A percentile compares a stretch with the other conserved stretches of the same genome.
Evolutionary conservation across 2,888 invertebrate species (phyloP).

Genomic region (Cylloceria caligata): DNA sequence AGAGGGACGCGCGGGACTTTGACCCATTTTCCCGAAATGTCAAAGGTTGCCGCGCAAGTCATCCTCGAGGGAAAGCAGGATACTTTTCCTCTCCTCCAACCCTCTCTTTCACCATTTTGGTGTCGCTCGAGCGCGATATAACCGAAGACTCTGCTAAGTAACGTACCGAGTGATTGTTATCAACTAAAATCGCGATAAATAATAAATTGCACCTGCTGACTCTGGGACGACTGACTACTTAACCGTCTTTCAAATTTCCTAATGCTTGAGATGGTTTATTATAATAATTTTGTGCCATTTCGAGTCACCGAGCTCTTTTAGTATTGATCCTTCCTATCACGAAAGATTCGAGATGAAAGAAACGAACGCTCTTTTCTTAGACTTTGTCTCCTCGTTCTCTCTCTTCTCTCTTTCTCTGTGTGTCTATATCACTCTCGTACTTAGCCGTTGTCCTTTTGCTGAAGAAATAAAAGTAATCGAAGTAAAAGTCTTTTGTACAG

Average conservation of each 20-base stretch:
- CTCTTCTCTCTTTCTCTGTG: not conserved
- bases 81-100: slow-evolving; percentile 50
- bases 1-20: slow-evolving; percentile 69
- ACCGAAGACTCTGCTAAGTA: not conserved
- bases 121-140: slow-evolving; percentile 4
- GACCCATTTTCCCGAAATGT: slow-evolving; percentile 80
- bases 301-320: slow-evolving; percentile 6
- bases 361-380: slow-evolving; percentile 2
- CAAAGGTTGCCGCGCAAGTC: slow-evolving; percentile 81
- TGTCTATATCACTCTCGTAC: not conserved
- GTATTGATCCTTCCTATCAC: not conserved
- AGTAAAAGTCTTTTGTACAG: not conserved
- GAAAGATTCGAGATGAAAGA: slow-evolving; percentile 3
- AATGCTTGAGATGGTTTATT: not conserved
- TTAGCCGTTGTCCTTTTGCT: not conserved
- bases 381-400: too few species aligned
- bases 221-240: not conserved
- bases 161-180: slow-evolving; percentile 23
- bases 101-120: not conserved
- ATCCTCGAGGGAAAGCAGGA: slow-evolving; percentile 61
- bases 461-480: not conserved
- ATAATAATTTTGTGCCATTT: slow-evolving; percentile 14
- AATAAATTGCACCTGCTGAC: not conserved
- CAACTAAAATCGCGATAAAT: slow-evolving; percentile 17
- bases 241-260: not conserved